A percentile compares a stretch with the other conserved stretches of the same genome.
Evolutionary conservation across 2,888 invertebrate species (phyloP).

Genomic region (Platynereis dumerilii): DNA sequence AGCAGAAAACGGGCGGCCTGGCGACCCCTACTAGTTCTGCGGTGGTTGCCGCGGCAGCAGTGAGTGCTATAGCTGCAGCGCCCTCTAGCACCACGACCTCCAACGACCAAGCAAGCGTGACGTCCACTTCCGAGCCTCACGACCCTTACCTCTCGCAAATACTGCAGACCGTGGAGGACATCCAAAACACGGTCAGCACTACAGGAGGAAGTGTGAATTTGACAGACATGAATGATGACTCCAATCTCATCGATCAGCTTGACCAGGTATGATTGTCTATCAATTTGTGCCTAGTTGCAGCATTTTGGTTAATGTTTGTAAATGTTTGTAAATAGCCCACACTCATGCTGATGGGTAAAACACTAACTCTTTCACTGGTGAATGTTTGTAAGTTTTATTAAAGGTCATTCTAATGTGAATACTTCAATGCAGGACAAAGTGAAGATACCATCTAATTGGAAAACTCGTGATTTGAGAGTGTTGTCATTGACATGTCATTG

Average conservation of each 20-base stretch:
- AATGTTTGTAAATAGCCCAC: too few relatives aligned
- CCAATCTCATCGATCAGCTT: slow-evolving; percentile 44
- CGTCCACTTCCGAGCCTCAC: not conserved
- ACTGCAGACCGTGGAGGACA: slow-evolving; percentile 78
- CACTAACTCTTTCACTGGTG: too few relatives aligned
- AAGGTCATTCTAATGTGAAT: too few relatives aligned
- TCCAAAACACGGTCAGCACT: slow-evolving; percentile 60
- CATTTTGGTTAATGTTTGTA: too few relatives aligned
- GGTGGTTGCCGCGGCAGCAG: not conserved
- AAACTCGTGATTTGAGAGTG: too few relatives aligned
- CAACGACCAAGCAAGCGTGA: slow-evolving; percentile 9
- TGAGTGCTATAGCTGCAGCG: not conserved
- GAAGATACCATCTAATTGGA: too few relatives aligned
- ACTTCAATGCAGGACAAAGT: too few relatives aligned
- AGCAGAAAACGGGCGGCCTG: slow-evolving; percentile 4
- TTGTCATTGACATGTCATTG: too few relatives aligned
- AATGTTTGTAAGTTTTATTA: too few relatives aligned
- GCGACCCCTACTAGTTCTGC: slow-evolving; percentile 17
- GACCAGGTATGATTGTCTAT: slow-evolving; percentile 43
- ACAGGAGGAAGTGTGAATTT: slow-evolving; percentile 20
- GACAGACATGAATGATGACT: slow-evolving; percentile 39
- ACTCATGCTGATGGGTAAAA: too few relatives aligned
- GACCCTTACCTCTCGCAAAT: slow-evolving; percentile 21
- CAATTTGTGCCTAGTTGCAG: too few relatives aligned
- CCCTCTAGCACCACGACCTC: slow-evolving; percentile 25